These are phyloP conservation scores for Oscheius sp. DNA, from an alignment of 2,888 invertebrate genomes.

Conservation along the genomic window DNA sequence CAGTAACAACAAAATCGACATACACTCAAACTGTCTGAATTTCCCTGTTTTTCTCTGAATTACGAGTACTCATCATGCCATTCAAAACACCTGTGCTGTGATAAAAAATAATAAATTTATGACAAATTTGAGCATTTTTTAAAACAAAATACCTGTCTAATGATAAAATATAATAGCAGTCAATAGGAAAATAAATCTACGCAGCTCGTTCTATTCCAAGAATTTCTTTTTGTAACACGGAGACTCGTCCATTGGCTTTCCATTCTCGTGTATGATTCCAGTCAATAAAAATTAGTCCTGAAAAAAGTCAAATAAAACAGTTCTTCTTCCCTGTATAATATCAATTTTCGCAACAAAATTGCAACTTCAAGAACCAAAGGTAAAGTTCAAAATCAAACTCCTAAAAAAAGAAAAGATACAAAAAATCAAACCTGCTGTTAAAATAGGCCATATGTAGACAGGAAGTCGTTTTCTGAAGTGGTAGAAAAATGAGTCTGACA, in stretches of 20 bases:
- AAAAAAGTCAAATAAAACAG: neutral
- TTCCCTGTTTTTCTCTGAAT: too few species aligned
- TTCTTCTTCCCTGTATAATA: too few species aligned
- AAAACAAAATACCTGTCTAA: too few species aligned
- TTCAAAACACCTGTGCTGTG: too few species aligned
- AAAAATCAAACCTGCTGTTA: conserved; percentile 48
- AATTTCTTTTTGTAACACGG: conserved; percentile 55
- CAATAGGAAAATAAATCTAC: too few species aligned
- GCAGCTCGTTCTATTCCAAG: conserved; percentile 43
- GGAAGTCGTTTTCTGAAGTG: conserved; percentile 54
- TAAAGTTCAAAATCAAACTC: too few species aligned
- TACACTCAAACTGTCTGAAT: conserved; percentile 30
- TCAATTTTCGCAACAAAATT: too few species aligned
- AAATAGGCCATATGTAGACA: conserved; percentile 58
- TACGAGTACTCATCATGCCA: too few species aligned
- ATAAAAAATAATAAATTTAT: too few species aligned
- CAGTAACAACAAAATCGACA: conserved; percentile 11
- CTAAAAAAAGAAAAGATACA: neutral
- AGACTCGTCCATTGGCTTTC: conserved; percentile 59
- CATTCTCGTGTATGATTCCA: conserved; percentile 69
- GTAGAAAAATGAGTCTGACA: conserved; percentile 33
- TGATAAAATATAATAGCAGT: too few species aligned
- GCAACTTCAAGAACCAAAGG: too few species aligned
- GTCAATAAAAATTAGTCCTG: conserved; percentile 65
- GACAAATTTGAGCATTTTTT: too few species aligned